These are phyloP conservation scores for Margaritifera margaritifera DNA, from an alignment of 2,888 invertebrate genomes.

Conservation along the genomic window DNA sequence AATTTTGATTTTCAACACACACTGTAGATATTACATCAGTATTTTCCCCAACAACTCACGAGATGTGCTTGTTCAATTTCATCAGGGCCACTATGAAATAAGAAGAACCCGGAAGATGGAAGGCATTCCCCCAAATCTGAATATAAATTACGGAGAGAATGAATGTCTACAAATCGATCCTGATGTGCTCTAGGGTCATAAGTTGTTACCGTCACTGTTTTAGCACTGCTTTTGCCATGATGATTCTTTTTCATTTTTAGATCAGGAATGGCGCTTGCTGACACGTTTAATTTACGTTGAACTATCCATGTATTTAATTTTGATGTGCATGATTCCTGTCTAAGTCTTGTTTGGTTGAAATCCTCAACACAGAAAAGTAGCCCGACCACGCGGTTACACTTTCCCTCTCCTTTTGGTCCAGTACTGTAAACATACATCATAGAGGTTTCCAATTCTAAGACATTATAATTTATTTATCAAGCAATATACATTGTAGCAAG, in stretches of 20 bases:
- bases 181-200: conserved; percentile 25
- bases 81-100: conserved; percentile 15
- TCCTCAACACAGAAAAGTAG: conserved; percentile 17
- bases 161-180: conserved; percentile 10
- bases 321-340: conserved; percentile 12
- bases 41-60: no score
- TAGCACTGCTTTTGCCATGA: conserved; percentile 12
- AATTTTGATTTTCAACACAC: no score
- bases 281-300: conserved; percentile 15
- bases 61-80: no score
- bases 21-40: no score
- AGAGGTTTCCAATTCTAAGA: no score
- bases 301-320: conserved; percentile 22
- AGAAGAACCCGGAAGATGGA: conserved; percentile 20
- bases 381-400: conserved; percentile 24
- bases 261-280: conserved; percentile 11
- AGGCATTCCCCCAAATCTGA: conserved; percentile 9
- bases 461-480: no score
- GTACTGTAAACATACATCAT: conserved; percentile 14
- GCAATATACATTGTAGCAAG: no score
- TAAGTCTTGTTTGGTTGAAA: conserved; percentile 9
- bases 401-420: conserved; percentile 17
- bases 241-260: conserved; percentile 16
- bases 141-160: conserved; percentile 9
- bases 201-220: conserved; percentile 1